Evolutionary conservation across 1,140 invertebrate species (phyloP).

Genomic region (Melipona quadrifasciata): DNA sequence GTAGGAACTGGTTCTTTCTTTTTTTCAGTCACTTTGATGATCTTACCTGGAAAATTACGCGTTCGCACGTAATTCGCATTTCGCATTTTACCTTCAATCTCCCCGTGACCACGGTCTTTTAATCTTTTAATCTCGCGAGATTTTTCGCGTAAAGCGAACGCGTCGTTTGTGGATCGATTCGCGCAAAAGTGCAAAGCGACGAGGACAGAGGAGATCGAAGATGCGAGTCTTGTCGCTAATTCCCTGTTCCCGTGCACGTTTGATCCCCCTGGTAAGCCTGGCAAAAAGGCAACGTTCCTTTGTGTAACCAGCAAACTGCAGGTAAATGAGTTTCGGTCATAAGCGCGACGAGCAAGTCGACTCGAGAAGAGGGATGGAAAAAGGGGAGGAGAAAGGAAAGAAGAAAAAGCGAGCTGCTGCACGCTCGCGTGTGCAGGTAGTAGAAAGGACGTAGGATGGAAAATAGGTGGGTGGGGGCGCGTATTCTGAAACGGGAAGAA

Average conservation of each 20-base stretch:
- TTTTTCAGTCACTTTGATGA: too few relatives aligned
- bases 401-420: background rate
- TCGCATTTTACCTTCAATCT: too few relatives aligned
- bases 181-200: background rate
- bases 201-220: slow-evolving; percentile 15
- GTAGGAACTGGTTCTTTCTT: too few relatives aligned
- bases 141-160: slow-evolving; percentile 11
- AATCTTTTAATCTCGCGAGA: background rate
- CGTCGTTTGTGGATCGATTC: slow-evolving; percentile 17
- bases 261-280: slow-evolving; percentile 6
- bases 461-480: background rate
- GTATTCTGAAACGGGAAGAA: slow-evolving; percentile 6
- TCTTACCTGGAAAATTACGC: too few relatives aligned
- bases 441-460: background rate
- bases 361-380: slow-evolving; percentile 26
- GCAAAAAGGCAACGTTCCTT: slow-evolving; percentile 28
- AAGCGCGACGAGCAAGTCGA: slow-evolving; percentile 29
- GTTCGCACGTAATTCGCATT: too few relatives aligned
- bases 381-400: background rate
- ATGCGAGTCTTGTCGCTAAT: slow-evolving; percentile 16
- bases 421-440: background rate
- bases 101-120: too few relatives aligned
- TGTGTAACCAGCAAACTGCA: slow-evolving; percentile 8
- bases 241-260: background rate
- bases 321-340: slow-evolving; percentile 47